These are phyloP conservation scores for Mirounga angustirostris DNA, from an alignment of 2,113 vertebrate species.

Conservation along the genomic window DNA sequence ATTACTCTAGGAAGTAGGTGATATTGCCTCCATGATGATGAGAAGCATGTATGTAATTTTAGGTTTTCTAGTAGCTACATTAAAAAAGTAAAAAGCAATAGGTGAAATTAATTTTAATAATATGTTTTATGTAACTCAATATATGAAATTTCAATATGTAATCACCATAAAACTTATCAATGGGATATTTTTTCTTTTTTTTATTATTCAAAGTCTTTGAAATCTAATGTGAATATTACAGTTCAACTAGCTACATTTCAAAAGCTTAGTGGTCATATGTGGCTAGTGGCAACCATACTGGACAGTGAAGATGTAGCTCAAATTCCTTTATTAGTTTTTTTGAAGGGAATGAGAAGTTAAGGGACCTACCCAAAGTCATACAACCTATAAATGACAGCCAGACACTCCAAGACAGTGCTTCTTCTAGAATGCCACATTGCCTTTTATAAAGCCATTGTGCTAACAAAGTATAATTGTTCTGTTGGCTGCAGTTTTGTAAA, in stretches of 20 bases:
- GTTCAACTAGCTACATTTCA: neutral
- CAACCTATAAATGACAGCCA: neutral
- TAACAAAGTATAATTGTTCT: constrained; percentile 1
- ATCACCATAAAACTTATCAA: constrained; percentile 17
- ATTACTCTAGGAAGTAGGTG: neutral
- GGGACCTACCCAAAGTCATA: neutral
- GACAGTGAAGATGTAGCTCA: neutral
- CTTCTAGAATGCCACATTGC: neutral
- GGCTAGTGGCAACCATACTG: neutral
- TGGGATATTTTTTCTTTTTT: neutral
- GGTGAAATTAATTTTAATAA: constrained; percentile 34
- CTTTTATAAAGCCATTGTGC: neutral
- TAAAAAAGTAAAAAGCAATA: neutral
- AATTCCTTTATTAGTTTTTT: neutral
- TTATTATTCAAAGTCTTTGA: neutral
- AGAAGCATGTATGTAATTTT: neutral
- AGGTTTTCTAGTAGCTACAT: constrained; percentile 15
- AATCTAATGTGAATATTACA: neutral
- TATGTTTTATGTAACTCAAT: neutral
- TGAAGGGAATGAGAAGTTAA: neutral
- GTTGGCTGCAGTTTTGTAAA: constrained; percentile 6
- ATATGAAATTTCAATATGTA: neutral
- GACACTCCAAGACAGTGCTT: neutral
- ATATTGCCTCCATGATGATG: neutral
- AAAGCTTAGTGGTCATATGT: neutral